Evolutionary conservation across 2,113 vertebrate genomes (phyloP).

Genomic region (Nycticebus coucang): DNA sequence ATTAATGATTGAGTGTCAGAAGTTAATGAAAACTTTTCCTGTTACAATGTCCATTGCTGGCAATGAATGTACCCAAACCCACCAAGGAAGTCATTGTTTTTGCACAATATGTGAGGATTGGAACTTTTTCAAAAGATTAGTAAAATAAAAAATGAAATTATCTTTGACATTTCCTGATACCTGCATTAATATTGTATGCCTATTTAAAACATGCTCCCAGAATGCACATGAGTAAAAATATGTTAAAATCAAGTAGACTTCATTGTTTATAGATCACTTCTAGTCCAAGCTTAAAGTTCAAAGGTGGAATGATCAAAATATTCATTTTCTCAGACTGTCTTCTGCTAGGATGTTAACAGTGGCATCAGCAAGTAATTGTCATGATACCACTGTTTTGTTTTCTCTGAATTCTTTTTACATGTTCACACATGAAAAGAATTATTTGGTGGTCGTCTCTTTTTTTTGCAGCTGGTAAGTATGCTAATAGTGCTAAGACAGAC

Average conservation of each 20-base stretch:
- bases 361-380: slow-evolving; percentile 99
- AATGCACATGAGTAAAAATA: slow-evolving; percentile 91
- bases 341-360: slow-evolving; percentile 92
- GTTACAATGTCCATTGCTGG: slow-evolving; percentile 80
- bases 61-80: slow-evolving; percentile 78
- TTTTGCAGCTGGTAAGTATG: slow-evolving; percentile 99
- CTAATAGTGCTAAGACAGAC: slow-evolving; percentile 99
- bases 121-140: slow-evolving; percentile 91
- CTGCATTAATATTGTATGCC: slow-evolving; percentile 90
- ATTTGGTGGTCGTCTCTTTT: slow-evolving; percentile 99
- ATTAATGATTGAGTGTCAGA: slow-evolving; percentile 85
- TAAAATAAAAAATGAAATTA: slow-evolving; percentile 90
- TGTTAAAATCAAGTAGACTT: slow-evolving; percentile 94
- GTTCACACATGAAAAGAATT: slow-evolving; percentile 99
- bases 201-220: slow-evolving; percentile 93
- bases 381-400: slow-evolving; percentile 99
- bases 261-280: slow-evolving; percentile 94
- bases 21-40: slow-evolving; percentile 83
- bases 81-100: slow-evolving; percentile 89
- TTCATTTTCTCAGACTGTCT: slow-evolving; percentile 97
- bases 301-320: slow-evolving; percentile 99
- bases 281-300: slow-evolving; percentile 99
- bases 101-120: slow-evolving; percentile 95
- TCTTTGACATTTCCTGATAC: slow-evolving; percentile 88
- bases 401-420: slow-evolving; percentile 99